A percentile compares a stretch with the other conserved stretches of the same genome.
Evolutionary conservation across 2,797 vertebrate genomes (phyloP).

Genomic region (Hyperoplus lanceolatus): DNA sequence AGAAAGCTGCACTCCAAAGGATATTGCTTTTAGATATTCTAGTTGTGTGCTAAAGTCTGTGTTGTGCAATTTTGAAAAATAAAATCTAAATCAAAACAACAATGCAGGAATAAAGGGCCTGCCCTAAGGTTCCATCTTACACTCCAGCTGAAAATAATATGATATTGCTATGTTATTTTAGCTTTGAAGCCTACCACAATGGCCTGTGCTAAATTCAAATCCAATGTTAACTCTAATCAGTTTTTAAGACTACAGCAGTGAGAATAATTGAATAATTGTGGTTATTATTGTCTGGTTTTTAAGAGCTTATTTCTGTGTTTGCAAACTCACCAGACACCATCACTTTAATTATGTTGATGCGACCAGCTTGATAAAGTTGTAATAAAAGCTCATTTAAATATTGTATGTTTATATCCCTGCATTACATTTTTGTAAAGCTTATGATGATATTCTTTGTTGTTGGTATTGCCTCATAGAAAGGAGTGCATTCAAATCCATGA

Average conservation of each 20-base stretch:
- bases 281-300: slow-evolving; percentile 59
- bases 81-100: slow-evolving; percentile 84
- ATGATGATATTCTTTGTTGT: slow-evolving; percentile 20
- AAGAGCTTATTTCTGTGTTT: slow-evolving; percentile 50
- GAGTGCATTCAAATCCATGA: slow-evolving; percentile 32
- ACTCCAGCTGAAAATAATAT: slow-evolving; percentile 67
- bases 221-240: slow-evolving; percentile 62
- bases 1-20: slow-evolving; percentile 73
- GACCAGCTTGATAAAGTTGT: too few relatives aligned
- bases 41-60: slow-evolving; percentile 71
- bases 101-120: slow-evolving; percentile 73
- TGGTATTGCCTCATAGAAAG: slow-evolving; percentile 18
- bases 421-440: not conserved
- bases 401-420: not conserved
- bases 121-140: slow-evolving; percentile 59
- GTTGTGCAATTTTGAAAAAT: slow-evolving; percentile 80
- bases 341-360: not conserved
- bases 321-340: slow-evolving; percentile 57
- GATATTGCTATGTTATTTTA: slow-evolving; percentile 66
- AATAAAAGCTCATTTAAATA: slow-evolving; percentile 21
- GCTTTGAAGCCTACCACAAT: slow-evolving; percentile 61
- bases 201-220: slow-evolving; percentile 65
- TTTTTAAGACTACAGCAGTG: slow-evolving; percentile 55
- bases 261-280: slow-evolving; percentile 64
- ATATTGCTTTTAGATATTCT: slow-evolving; percentile 79